Conservation (phyloP, 2,888 invertebrate species). For the Dolichomitus sp. region DNA sequence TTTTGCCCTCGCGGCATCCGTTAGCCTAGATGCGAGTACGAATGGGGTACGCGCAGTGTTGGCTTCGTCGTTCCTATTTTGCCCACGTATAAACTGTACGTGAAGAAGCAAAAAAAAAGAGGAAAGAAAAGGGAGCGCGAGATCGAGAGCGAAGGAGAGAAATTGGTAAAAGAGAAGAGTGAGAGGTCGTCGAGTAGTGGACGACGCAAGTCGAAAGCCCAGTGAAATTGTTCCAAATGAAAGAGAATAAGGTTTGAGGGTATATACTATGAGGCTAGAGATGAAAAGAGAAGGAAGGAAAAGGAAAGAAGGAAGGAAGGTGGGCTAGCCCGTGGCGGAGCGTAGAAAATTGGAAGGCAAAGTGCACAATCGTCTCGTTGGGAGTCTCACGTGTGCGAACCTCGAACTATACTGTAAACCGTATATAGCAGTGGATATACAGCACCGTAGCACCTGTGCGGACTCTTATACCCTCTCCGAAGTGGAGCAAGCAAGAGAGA, state of each 20-base stretch:
- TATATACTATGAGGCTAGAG: neutral
- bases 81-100: constrained; percentile 9
- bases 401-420: constrained; percentile 11
- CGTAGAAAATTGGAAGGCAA: constrained; percentile 47
- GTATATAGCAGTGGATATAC: constrained; percentile 14
- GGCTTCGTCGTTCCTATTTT: constrained; percentile 35
- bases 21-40: constrained; percentile 49
- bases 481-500: neutral
- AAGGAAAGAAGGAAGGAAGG: constrained; percentile 6
- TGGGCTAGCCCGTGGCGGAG: constrained; percentile 2
- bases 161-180: constrained; percentile 38
- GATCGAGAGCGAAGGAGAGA: constrained; percentile 27
- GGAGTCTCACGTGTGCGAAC: constrained; percentile 35
- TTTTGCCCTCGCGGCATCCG: constrained; percentile 36
- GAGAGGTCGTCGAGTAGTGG: constrained; percentile 24
- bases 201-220: constrained; percentile 13
- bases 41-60: constrained; percentile 19
- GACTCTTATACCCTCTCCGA: constrained; percentile 34
- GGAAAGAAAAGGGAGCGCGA: neutral
- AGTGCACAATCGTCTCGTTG: constrained; percentile 53
- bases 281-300: constrained; percentile 10
- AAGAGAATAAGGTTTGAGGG: constrained; percentile 46
- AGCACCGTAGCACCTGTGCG: constrained; percentile 48
- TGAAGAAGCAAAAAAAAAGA: constrained; percentile 4
- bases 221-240: constrained; percentile 49